These are phyloP conservation scores for Setophaga coronata DNA, from an alignment of 2,113 vertebrate genomes.

Conservation along the genomic window DNA sequence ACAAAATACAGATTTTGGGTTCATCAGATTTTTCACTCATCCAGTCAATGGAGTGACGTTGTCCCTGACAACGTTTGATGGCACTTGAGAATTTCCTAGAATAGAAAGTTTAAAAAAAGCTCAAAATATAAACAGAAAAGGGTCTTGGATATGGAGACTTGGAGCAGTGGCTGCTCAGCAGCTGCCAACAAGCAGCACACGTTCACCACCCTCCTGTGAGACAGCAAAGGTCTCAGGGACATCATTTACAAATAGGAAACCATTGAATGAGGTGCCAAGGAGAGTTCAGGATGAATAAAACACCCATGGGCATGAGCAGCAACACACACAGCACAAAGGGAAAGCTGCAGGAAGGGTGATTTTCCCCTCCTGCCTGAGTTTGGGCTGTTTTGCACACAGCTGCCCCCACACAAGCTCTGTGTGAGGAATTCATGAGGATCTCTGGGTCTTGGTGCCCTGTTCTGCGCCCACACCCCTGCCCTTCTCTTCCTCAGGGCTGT, in stretches of 20 bases:
- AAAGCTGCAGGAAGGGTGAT: background rate
- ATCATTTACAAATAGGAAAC: background rate
- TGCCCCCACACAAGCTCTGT: rapidly evolving
- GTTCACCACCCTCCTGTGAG: background rate
- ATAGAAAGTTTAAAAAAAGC: background rate
- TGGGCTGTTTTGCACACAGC: background rate
- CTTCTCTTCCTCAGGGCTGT: background rate
- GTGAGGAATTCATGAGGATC: background rate
- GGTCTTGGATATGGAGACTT: background rate
- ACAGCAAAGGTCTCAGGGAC: background rate
- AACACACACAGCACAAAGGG: background rate
- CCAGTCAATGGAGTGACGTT: rapidly evolving
- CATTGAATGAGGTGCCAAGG: background rate
- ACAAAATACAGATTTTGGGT: background rate
- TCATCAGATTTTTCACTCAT: background rate
- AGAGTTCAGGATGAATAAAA: background rate
- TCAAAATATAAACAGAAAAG: background rate
- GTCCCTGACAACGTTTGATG: background rate
- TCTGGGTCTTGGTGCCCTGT: rapidly evolving
- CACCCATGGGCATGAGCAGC: background rate
- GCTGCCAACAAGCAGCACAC: background rate
- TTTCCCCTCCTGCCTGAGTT: background rate
- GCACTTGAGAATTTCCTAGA: background rate
- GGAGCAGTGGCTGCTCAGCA: background rate
- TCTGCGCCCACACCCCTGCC: background rate